Conservation (phyloP, 2,113 vertebrate species). For the Aegypius monachus region DNA sequence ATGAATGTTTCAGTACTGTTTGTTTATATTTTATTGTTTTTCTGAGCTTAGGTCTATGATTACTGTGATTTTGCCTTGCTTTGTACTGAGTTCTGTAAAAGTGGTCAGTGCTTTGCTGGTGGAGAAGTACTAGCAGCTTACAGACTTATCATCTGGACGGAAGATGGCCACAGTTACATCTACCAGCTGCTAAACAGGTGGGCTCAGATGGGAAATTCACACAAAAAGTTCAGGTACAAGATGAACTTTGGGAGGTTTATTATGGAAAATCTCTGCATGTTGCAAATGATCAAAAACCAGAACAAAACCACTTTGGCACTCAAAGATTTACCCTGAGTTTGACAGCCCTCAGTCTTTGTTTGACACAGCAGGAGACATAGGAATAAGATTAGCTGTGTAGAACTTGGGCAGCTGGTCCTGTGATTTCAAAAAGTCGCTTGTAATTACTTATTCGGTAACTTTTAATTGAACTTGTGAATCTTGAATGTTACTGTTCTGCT, state of each 20-base stretch:
- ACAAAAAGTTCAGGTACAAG: constrained; percentile 77
- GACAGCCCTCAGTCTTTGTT: constrained; percentile 75
- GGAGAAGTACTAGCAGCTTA: constrained; percentile 78
- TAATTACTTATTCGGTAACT: constrained; percentile 72
- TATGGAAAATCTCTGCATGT: constrained; percentile 77
- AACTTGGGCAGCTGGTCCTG: constrained; percentile 80
- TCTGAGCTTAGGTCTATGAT: constrained; percentile 74
- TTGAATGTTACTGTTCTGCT: constrained; percentile 31
- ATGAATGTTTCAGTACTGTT: not conserved
- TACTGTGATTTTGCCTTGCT: constrained; percentile 82
- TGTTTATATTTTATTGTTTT: not conserved
- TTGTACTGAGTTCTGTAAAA: constrained; percentile 65
- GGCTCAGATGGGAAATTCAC: constrained; percentile 72
- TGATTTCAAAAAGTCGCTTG: constrained; percentile 72
- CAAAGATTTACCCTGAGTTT: constrained; percentile 73
- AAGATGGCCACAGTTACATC: constrained; percentile 78
- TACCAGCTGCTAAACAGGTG: constrained; percentile 89
- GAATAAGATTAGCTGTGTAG: constrained; percentile 80
- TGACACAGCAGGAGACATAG: constrained; percentile 72
- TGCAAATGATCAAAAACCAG: constrained; percentile 78
- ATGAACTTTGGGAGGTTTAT: constrained; percentile 78
- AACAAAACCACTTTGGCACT: constrained; percentile 79
- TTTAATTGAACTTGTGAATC: constrained; percentile 61
- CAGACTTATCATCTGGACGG: constrained; percentile 80
- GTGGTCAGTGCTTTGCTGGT: constrained; percentile 70